Evolutionary conservation across 1,140 invertebrate species (phyloP).

Genomic region (Stegodyphus dumicola): DNA sequence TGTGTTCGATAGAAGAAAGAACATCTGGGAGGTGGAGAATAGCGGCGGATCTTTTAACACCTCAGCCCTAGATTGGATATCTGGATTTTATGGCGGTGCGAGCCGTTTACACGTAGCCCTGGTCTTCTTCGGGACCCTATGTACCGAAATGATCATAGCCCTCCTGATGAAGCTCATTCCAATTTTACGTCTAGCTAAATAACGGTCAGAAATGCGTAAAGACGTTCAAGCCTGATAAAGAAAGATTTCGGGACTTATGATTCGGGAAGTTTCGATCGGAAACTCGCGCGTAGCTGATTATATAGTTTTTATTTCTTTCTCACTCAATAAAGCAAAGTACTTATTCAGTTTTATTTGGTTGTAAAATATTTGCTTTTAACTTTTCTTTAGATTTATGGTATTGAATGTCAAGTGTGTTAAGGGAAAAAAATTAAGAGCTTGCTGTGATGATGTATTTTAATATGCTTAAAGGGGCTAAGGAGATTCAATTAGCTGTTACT

Average conservation of each 20-base stretch:
- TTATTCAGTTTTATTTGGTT: no score
- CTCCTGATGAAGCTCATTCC: slow-evolving; percentile 35
- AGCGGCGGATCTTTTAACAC: slow-evolving; percentile 21
- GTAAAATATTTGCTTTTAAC: no score
- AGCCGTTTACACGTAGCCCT: slow-evolving; percentile 22
- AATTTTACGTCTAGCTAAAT: slow-evolving; percentile 44
- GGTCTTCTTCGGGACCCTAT: slow-evolving; percentile 11
- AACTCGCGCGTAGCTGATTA: no score
- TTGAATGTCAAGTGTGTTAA: neutral
- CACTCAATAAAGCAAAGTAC: no score
- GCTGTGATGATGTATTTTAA: no score
- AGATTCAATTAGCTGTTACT: no score
- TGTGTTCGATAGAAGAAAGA: slow-evolving; percentile 1
- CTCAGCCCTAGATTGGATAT: slow-evolving; percentile 42
- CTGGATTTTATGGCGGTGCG: slow-evolving; percentile 21
- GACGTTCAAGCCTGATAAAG: neutral
- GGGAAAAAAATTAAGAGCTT: no score
- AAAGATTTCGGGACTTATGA: no score
- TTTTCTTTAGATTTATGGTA: no score
- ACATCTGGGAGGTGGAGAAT: neutral
- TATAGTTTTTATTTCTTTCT: no score
- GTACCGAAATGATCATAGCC: slow-evolving; percentile 25
- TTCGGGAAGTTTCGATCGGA: no score
- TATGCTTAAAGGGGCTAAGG: no score
- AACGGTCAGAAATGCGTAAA: slow-evolving; percentile 14